Evolutionary conservation across 37 sponge, comb jelly and placozoan species (phyloP).

Genomic region (Petrosia ficiformis): DNA sequence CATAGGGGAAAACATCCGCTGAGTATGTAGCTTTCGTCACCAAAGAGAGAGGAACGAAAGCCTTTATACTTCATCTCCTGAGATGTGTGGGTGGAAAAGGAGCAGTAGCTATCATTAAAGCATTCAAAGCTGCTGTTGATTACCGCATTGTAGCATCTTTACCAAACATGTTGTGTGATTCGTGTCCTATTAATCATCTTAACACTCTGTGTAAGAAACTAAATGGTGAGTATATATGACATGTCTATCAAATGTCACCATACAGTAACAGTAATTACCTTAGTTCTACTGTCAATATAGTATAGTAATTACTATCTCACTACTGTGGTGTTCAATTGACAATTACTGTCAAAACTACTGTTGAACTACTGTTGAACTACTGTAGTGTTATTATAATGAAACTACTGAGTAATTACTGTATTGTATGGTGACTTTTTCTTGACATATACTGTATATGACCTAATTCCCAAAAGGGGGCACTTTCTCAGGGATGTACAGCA

Average conservation of each 20-base stretch:
- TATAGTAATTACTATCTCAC: too few relatives aligned
- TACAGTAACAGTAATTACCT: too few relatives aligned
- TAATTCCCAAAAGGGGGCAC: too few relatives aligned
- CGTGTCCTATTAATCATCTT: conserved; percentile 72
- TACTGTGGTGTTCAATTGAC: too few relatives aligned
- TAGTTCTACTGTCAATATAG: too few relatives aligned
- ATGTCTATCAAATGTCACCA: neutral
- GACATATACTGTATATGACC: too few relatives aligned
- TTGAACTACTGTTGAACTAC: too few relatives aligned
- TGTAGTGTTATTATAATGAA: neutral
- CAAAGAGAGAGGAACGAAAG: neutral
- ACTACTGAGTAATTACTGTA: too few relatives aligned
- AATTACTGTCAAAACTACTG: too few relatives aligned
- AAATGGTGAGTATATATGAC: conserved; percentile 41
- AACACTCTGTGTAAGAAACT: conserved; percentile 61
- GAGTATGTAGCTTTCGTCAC: neutral
- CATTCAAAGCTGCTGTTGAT: conserved; percentile 19
- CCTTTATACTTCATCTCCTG: neutral
- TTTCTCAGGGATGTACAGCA: too few relatives aligned
- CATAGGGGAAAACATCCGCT: too few relatives aligned
- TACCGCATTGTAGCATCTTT: neutral
- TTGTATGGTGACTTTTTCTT: neutral
- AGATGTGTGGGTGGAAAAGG: neutral
- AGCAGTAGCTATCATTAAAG: conserved; percentile 7
- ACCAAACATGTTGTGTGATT: conserved; percentile 52